Evolutionary conservation across 1,140 invertebrate genomes (phyloP), one percentile per base, ranked within the genome.

Genomic region (Neuroterus valhalla): DNA sequence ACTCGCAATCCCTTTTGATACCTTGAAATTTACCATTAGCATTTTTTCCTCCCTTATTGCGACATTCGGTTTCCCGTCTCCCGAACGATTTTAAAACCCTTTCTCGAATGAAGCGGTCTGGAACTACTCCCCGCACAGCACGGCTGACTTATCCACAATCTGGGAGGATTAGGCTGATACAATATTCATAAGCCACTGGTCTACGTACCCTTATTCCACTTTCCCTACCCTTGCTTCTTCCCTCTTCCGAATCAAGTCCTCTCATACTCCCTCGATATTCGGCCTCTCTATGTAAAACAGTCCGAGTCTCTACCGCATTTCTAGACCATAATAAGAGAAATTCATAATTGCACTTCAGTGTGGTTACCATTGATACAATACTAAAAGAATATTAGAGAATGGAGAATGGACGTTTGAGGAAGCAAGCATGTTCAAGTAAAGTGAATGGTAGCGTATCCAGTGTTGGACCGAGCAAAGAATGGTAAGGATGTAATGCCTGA

Each of bases 111-210:
- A 79, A 78, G 78, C 70, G 74, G 80, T 73, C 68, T 72, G 44
- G 46, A 70, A 46, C 62, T 62, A 21, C 70, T 66, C 68, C 43
- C 70, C 67, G 67, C 68, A 70, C 70, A 69, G 79, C 73, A 82
- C 77, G 74, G 79, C 82, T 82, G 84, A 85, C 84, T 87, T 87
- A 85, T 85, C 85, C 85, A 86, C 84, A 85, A 86, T 86, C 84
- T 85, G 81, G 81, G 75, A 83, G 84, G 86, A 88, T 88, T 84
- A 88, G 84, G 72, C 82, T 88, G 85, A 86, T 88, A 88, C 83
- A 86, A 88, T 88, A 88, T 88, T 88, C 84, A 86, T 86, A 86
- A 86, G 85, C 84, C 80, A 80, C 77, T 74, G 70, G 70, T 74
- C 74, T 70, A 26, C 70, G 75, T 76, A 77, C 69, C 75, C 69